phyloP scores from a whole-genome alignment of 2,113 vertebrate genomes.

The Centropristis striata region DNA sequence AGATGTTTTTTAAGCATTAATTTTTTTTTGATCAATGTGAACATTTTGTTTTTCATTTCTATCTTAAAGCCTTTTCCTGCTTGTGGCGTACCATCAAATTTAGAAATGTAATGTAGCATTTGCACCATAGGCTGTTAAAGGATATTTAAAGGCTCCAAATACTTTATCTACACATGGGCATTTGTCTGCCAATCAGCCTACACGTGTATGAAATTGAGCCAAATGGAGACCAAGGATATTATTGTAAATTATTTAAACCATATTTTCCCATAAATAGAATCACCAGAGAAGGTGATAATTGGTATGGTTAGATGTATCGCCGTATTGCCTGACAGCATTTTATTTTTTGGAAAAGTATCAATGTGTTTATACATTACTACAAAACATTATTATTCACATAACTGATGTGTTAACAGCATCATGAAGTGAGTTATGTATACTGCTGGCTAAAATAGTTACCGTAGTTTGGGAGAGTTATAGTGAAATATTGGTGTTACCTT shows the following conservation, averaged over 20 bases:
- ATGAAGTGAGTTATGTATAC: background rate
- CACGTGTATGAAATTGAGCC: constrained; percentile 27
- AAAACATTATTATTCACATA: background rate
- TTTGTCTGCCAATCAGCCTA: constrained; percentile 50
- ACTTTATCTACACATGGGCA: background rate
- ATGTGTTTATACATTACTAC: background rate
- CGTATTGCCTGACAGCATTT: background rate
- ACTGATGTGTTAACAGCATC: background rate
- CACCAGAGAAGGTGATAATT: constrained; percentile 46
- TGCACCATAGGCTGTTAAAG: constrained; percentile 2
- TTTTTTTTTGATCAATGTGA: background rate
- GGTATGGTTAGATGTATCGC: background rate
- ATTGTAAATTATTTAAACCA: constrained; percentile 29
- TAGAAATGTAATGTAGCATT: background rate
- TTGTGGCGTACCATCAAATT: background rate
- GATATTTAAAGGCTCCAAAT: constrained; percentile 19
- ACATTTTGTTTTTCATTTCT: background rate
- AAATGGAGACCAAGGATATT: constrained; percentile 21
- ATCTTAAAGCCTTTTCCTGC: too few relatives aligned
- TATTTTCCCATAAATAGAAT: constrained; percentile 21
- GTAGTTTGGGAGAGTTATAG: background rate
- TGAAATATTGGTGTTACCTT: background rate
- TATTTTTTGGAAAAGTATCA: constrained; percentile 10
- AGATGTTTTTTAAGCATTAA: background rate
- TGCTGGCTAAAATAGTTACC: background rate